These are phyloP conservation scores for Ahaetulla prasina DNA, from an alignment of 2,113 vertebrate genomes.

Conservation along the genomic window DNA sequence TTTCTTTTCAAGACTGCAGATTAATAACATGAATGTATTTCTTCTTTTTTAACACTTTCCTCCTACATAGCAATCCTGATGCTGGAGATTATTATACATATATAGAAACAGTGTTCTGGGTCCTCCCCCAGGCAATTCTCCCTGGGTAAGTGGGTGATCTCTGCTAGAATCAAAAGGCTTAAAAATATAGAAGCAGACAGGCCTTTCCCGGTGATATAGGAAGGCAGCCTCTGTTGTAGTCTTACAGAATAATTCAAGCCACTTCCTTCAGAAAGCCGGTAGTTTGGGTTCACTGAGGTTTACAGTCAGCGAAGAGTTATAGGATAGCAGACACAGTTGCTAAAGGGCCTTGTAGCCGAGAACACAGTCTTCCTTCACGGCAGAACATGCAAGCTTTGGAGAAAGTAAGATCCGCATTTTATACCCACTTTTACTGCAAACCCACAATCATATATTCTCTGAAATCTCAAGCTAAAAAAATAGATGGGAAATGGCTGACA, in stretches of 20 bases:
- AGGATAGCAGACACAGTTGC: background rate
- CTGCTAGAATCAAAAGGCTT: background rate
- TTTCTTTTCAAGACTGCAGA: slow-evolving; percentile 25
- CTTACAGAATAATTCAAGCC: background rate
- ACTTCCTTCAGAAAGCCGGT: background rate
- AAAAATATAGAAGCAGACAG: background rate
- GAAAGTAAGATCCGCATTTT: background rate
- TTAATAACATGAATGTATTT: slow-evolving; percentile 23
- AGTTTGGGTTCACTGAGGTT: background rate
- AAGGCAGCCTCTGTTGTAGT: background rate
- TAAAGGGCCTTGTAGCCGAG: background rate
- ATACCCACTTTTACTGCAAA: background rate
- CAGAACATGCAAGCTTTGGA: background rate
- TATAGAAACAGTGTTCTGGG: background rate
- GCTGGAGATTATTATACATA: background rate
- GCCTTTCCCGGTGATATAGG: background rate
- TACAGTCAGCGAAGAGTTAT: background rate
- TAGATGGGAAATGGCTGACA: background rate
- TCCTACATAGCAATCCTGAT: background rate
- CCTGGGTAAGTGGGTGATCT: background rate
- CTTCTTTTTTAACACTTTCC: slow-evolving; percentile 13
- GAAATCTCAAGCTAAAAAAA: background rate
- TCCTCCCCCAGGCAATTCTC: background rate
- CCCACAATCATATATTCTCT: background rate
- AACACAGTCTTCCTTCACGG: background rate